These are phyloP conservation scores for Acleris emargana DNA, from an alignment of 2,888 invertebrate species.

Conservation along the genomic window DNA sequence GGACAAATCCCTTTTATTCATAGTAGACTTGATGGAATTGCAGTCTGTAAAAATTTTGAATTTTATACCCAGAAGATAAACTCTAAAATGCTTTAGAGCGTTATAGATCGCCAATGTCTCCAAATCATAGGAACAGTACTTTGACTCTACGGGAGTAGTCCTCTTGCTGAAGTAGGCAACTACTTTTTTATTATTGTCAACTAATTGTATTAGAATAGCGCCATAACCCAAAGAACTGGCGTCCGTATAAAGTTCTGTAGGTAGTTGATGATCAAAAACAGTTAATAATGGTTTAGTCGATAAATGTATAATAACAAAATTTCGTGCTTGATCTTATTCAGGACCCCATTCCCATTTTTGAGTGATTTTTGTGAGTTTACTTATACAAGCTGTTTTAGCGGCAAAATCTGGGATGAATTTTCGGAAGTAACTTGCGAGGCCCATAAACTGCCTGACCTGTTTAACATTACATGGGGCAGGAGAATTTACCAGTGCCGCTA, in stretches of 20 bases:
- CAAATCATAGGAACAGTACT: background rate
- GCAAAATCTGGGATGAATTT: conserved; percentile 10
- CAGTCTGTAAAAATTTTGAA: background rate
- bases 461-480: background rate
- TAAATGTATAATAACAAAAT: conserved; percentile 29
- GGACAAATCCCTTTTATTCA: background rate
- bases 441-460: conserved; percentile 2
- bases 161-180: conserved; percentile 1
- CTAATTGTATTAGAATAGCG: background rate
- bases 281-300: conserved; percentile 40
- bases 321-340: background rate
- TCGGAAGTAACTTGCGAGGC: conserved; percentile 4
- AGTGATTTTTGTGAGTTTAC: background rate
- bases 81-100: background rate
- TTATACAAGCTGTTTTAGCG: background rate
- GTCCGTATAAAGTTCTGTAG: background rate
- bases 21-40: background rate
- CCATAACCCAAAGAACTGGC: conserved; percentile 1
- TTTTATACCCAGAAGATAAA: background rate
- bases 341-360: conserved; percentile 4
- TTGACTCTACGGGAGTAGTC: background rate
- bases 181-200: background rate
- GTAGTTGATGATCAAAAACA: conserved; percentile 40
- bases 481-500: conserved; percentile 1
- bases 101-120: background rate